Conservation (phyloP, 2,888 invertebrate species). For the Netelia fuscicornis region DNA sequence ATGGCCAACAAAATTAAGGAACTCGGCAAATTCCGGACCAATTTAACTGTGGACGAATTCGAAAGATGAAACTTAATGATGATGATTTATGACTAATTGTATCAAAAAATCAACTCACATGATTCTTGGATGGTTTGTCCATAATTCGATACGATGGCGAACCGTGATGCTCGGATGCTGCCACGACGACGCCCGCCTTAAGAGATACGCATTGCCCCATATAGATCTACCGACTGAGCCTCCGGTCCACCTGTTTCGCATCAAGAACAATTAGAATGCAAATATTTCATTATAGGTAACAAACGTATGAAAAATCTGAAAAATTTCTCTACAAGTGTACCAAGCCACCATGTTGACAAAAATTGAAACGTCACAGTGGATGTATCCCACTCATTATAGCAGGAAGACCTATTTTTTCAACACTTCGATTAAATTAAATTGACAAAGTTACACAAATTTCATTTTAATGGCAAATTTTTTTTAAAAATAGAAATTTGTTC, state of each 20-base stretch:
- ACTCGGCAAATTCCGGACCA: no score
- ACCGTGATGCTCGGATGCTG: conserved; percentile 87
- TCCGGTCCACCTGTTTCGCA: conserved; percentile 76
- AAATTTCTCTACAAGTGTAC: neutral
- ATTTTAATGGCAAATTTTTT: no score
- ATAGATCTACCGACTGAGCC: conserved; percentile 83
- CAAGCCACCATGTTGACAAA: neutral
- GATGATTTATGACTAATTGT: neutral
- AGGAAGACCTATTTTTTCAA: neutral
- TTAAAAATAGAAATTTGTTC: neutral
- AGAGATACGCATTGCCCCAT: conserved; percentile 93
- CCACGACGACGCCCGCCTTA: conserved; percentile 87
- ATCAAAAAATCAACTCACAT: conserved; percentile 74
- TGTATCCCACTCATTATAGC: neutral
- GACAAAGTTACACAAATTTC: neutral
- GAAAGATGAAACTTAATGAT: neutral
- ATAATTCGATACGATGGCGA: conserved; percentile 86
- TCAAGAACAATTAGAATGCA: conserved; percentile 32
- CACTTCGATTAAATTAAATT: neutral
- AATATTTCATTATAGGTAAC: no score
- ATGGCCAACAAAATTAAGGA: no score
- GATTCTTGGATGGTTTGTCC: conserved; percentile 83
- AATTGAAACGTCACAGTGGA: neutral
- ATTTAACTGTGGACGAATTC: no score
- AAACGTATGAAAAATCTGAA: neutral